Evolutionary conservation across 1,140 invertebrate species (phyloP).

Genomic region (Ceratosolen solmsi): DNA sequence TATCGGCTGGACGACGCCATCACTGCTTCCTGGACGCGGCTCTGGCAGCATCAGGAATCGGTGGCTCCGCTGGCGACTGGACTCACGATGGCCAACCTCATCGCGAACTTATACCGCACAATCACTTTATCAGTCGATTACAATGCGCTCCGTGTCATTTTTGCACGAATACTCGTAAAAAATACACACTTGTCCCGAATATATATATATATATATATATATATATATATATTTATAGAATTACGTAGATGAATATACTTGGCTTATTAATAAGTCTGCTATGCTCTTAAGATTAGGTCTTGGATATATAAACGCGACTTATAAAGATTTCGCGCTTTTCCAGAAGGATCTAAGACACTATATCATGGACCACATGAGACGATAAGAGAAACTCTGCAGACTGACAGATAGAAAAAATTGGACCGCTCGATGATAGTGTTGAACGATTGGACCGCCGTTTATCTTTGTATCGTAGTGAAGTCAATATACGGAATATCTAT

Average conservation of each 20-base stretch:
- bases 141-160: neutral
- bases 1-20: slow-evolving; percentile 85
- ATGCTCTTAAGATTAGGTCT: neutral
- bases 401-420: slow-evolving; percentile 31
- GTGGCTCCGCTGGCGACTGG: slow-evolving; percentile 39
- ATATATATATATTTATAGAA: too few relatives aligned
- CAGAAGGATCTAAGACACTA: slow-evolving; percentile 55
- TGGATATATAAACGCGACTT: neutral
- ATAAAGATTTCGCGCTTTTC: neutral
- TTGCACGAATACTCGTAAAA: slow-evolving; percentile 36
- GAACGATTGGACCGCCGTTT: slow-evolving; percentile 32
- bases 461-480: slow-evolving; percentile 23
- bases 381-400: slow-evolving; percentile 14
- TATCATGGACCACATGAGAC: slow-evolving; percentile 57
- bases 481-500: slow-evolving; percentile 48
- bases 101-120: slow-evolving; percentile 18
- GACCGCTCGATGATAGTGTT: slow-evolving; percentile 28
- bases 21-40: slow-evolving; percentile 1
- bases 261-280: neutral
- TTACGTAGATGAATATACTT: slow-evolving; percentile 49
- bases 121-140: neutral
- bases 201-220: slow-evolving; percentile 56
- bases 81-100: slow-evolving; percentile 52
- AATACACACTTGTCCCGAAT: slow-evolving; percentile 49
- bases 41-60: slow-evolving; percentile 33